Percentiles rank a stretch among this genome's conserved stretches.
phyloP scores from a whole-genome alignment of 2,797 vertebrate genomes.

The Rhabdophis nuchalis region DNA sequence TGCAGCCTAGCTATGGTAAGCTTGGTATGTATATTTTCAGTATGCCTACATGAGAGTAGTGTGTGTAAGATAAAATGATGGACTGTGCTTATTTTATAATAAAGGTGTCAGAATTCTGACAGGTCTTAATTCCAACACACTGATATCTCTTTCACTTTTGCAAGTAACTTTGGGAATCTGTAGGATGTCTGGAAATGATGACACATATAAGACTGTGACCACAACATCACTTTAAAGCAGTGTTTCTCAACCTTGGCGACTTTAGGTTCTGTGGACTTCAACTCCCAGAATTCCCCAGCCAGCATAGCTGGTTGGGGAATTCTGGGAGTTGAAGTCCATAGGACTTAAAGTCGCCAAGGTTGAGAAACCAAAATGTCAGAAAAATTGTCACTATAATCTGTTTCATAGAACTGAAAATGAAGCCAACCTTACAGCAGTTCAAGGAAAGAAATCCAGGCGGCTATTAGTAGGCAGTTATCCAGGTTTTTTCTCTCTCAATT shows the following conservation, averaged over 20 bases:
- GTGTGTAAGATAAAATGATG: background rate
- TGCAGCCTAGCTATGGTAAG: background rate
- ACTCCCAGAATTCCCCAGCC: no score
- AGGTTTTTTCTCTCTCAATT: background rate
- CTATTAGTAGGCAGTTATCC: background rate
- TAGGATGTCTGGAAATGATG: background rate
- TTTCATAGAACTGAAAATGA: background rate
- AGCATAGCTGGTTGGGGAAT: no score
- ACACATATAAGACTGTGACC: background rate
- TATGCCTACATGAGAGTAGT: background rate
- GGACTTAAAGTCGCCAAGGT: no score
- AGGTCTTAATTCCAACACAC: background rate
- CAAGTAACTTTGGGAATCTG: background rate
- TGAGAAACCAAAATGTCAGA: background rate
- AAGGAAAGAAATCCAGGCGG: background rate
- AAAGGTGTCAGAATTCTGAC: background rate
- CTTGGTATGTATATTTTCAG: background rate
- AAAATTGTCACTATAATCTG: background rate
- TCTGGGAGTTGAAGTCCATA: no score
- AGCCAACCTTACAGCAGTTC: background rate
- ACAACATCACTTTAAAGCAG: background rate
- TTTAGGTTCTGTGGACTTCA: no score
- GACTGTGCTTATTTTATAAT: background rate
- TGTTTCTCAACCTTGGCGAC: no score
- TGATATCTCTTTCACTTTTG: background rate